Base-by-base conservation (phyloP, 2,797 vertebrate genomes). In the Rhynchotus rufescens region DNA sequence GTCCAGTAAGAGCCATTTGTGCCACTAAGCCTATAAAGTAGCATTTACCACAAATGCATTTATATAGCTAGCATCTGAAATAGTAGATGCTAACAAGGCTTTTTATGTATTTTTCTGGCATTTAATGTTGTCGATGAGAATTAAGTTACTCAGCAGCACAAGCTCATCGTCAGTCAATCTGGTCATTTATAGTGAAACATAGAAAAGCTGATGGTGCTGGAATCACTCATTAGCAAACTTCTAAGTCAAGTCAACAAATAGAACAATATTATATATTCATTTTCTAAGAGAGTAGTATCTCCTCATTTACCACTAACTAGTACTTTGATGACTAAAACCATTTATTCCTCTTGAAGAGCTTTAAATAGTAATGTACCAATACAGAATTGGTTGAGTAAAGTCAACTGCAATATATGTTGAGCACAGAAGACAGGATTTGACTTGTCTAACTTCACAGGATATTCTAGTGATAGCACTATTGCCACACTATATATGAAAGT, bases 191-290 rank as follows among this genome's bases (percentile, higher is more conserved):
- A 76, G 57, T 65, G 7, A 49, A 84, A 51, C 36, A 73, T 3
- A 86, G 83, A 47, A 88, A 94, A 92, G 77, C 91, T 62, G 64
- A 86, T n/a, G 26, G 77, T 57, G 66, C 60, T 59, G 15, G 76
- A 82, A 91, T 60, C 51, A 34, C 84, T 92, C 67, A 69, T 88
- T 91, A 88, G 75, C 73, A 91, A 89, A 92, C 47, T 88, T 93
- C 91, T 84, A 94, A 92, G 79, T 80, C 93, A 94, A 67, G 69
- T 65, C 85, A 84, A 90, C 80, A 92, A 92, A 88, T 69, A 92
- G 88, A 77, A 66, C 56, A 83, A 83, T 34, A 54, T 72, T 85
- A 54, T 42, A 42, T 81, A 67, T 77, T 82, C 25, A 44, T 64
- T 60, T 74, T 79, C 57, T 52, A 54, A 80, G 42, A 64, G 15